Evolutionary conservation across 2,888 invertebrate genomes (phyloP).

Genomic region (Sicus ferrugineus): DNA sequence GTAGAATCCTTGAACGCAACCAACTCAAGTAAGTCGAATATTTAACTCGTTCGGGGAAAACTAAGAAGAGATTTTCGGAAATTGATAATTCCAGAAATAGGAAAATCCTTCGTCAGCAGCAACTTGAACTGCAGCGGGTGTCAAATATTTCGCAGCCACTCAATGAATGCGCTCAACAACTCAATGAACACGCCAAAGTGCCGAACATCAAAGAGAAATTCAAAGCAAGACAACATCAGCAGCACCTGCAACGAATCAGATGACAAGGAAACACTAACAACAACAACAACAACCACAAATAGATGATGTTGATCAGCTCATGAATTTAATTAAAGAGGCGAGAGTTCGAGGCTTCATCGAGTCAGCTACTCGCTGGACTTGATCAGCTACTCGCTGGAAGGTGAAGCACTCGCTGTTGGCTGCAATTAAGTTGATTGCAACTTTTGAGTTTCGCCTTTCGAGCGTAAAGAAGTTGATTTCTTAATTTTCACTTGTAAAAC

Average conservation of each 20-base stretch:
- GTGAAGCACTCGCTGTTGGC: background rate
- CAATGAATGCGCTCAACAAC: too few relatives aligned
- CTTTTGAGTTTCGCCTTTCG: background rate
- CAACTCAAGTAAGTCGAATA: too few relatives aligned
- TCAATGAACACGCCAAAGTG: background rate
- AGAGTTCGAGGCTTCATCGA: background rate
- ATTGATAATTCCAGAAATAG: too few relatives aligned
- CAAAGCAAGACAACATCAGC: conserved; percentile 5
- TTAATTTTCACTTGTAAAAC: background rate
- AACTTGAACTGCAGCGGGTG: too few relatives aligned
- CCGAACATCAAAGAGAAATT: background rate
- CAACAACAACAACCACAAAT: background rate
- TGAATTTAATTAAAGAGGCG: conserved; percentile 16
- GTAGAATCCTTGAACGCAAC: too few relatives aligned
- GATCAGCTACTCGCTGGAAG: background rate
- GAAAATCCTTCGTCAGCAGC: too few relatives aligned
- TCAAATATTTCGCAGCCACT: too few relatives aligned
- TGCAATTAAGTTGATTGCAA: conserved; percentile 3
- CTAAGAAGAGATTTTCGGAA: too few relatives aligned
- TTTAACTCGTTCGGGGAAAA: too few relatives aligned
- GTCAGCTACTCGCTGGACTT: background rate
- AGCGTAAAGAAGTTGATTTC: background rate
- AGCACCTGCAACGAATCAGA: background rate
- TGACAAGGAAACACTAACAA: background rate
- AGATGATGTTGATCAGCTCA: background rate